Conservation (phyloP, 2,888 invertebrate species). For the Uloborus plumipes region DNA sequence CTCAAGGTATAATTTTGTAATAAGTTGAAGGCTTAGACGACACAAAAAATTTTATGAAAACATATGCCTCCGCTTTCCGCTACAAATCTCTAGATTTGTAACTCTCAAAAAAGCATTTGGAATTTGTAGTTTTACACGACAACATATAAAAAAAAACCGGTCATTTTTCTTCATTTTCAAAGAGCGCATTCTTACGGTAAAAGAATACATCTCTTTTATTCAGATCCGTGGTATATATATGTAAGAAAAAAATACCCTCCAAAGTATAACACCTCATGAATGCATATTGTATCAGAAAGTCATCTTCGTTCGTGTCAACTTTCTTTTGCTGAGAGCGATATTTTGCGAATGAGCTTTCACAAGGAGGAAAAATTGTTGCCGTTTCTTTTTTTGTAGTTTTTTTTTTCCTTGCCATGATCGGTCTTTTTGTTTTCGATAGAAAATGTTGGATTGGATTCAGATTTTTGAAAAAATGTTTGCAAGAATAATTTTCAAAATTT, state of each 20-base stretch:
- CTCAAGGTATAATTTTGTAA: too few species aligned
- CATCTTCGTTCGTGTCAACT: conserved; percentile 33
- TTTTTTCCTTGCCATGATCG: too few species aligned
- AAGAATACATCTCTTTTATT: conserved; percentile 50
- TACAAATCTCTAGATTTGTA: conserved; percentile 49
- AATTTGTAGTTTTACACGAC: conserved; percentile 2
- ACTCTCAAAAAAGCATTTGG: conserved; percentile 31
- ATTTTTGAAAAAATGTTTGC: too few species aligned
- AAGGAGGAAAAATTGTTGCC: conserved; percentile 34
- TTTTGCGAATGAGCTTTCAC: conserved; percentile 48
- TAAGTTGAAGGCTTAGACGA: too few species aligned
- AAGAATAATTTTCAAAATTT: too few species aligned
- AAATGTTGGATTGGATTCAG: too few species aligned
- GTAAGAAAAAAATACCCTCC: conserved; percentile 12
- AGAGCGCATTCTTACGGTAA: conserved; percentile 33
- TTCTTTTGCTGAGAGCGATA: conserved; percentile 28
- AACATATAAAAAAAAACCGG: conserved; percentile 24
- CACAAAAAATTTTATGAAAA: too few species aligned
- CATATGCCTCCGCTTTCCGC: too few species aligned
- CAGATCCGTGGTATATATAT: conserved; percentile 12
- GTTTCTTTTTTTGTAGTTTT: conserved; percentile 5
- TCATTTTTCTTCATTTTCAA: conserved; percentile 46
- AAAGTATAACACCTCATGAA: conserved; percentile 49
- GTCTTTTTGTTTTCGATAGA: too few species aligned
- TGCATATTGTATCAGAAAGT: conserved; percentile 58